phyloP scores from a whole-genome alignment of 1,140 invertebrate species.

The Drosophila obscura region DNA sequence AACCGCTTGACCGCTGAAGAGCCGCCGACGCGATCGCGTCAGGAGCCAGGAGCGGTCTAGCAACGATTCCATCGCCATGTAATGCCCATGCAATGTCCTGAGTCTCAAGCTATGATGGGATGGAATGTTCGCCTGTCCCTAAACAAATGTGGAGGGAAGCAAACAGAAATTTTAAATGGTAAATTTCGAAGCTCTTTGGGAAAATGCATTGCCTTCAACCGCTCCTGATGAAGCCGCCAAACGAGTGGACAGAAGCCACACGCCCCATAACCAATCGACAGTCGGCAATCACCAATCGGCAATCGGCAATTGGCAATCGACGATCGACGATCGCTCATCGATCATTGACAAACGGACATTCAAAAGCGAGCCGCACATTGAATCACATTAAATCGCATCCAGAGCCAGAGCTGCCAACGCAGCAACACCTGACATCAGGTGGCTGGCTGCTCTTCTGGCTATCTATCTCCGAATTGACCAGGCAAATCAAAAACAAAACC shows the following conservation, averaged over 20 bases:
- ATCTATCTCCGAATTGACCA: conserved; percentile 17
- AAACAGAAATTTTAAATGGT: not conserved
- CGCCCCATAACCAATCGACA: conserved; percentile 15
- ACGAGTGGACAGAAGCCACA: conserved; percentile 5
- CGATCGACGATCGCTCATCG: not conserved
- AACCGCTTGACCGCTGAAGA: conserved; percentile 28
- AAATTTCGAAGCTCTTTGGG: not conserved
- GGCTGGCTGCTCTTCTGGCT: not conserved
- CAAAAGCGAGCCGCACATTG: not conserved
- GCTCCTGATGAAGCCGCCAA: conserved; percentile 15
- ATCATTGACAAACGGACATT: conserved; percentile 13
- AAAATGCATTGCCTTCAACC: conserved; percentile 2
- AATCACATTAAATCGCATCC: not conserved
- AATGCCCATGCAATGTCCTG: too few relatives aligned
- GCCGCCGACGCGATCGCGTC: not conserved
- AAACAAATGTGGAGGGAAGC: not conserved
- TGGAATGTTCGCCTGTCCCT: too few relatives aligned
- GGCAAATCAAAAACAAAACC: conserved; percentile 6
- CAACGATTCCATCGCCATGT: too few relatives aligned
- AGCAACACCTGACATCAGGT: not conserved
- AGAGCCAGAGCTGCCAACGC: not conserved
- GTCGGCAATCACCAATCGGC: not conserved
- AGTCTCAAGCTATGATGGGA: too few relatives aligned
- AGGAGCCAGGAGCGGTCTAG: conserved; percentile 30
- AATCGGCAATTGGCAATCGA: too few relatives aligned